phyloP scores from a whole-genome alignment of 2,797 vertebrate species.

The Alouatta caraya region DNA sequence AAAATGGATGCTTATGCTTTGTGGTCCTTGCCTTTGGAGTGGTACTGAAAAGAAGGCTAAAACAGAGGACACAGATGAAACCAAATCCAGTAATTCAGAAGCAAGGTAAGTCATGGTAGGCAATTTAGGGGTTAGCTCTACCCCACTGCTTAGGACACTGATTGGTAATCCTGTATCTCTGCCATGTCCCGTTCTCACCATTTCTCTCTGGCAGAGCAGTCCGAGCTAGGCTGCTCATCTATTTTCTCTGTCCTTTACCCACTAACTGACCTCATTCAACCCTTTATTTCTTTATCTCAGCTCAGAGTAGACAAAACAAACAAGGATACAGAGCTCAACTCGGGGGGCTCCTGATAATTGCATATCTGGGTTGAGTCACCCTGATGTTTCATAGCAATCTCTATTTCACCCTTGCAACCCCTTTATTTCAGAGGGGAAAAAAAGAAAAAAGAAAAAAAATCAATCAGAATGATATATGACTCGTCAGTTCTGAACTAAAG shows the following conservation, averaged over 20 bases:
- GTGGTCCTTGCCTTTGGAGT: background rate
- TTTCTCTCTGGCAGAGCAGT: background rate
- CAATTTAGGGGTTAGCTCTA: background rate
- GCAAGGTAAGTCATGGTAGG: background rate
- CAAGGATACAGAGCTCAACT: background rate
- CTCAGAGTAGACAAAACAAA: constrained; percentile 26
- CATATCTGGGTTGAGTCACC: constrained; percentile 63
- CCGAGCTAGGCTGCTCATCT: background rate
- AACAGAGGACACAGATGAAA: background rate
- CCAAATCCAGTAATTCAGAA: background rate
- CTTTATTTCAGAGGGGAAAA: background rate
- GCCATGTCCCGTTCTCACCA: background rate
- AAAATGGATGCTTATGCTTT: background rate
- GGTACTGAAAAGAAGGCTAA: background rate
- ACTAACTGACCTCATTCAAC: background rate
- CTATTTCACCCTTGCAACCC: constrained; percentile 56
- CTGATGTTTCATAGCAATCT: constrained; percentile 73
- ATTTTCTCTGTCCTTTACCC: background rate
- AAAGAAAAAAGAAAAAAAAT: constrained; percentile 81
- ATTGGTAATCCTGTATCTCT: background rate
- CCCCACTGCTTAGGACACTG: background rate
- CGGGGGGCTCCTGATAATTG: background rate
- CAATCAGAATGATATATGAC: constrained; percentile 88
- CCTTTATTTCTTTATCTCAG: background rate
- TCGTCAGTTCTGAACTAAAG: constrained; percentile 89